A percentile compares a stretch with the other conserved stretches of the same genome.
These are phyloP conservation scores for Rostratula benghalensis DNA, from an alignment of 2,113 vertebrate genomes.

Conservation along the genomic window DNA sequence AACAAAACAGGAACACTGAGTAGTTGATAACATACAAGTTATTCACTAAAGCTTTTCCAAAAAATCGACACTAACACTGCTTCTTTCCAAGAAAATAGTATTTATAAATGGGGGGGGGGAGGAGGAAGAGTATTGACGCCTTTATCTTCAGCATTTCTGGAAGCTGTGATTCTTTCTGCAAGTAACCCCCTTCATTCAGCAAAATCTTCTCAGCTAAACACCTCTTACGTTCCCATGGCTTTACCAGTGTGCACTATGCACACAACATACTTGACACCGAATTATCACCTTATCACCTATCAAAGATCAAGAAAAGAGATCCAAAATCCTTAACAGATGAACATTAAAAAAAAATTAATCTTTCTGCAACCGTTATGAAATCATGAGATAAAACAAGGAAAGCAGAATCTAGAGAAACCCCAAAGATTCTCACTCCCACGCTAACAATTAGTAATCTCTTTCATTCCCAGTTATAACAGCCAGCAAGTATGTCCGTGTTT, in stretches of 20 bases:
- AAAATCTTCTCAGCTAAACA: background rate
- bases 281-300: background rate
- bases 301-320: background rate
- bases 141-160: background rate
- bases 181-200: background rate
- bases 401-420: background rate
- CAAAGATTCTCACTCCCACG: background rate
- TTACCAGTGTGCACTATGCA: too few species aligned
- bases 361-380: background rate
- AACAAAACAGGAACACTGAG: background rate
- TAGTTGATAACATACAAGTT: rapidly evolving
- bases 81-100: rapidly evolving
- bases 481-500: background rate
- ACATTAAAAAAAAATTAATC: background rate
- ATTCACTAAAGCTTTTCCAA: background rate
- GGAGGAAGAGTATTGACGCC: too few species aligned
- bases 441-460: background rate
- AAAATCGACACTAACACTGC: background rate
- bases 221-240: background rate
- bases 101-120: rapidly evolving
- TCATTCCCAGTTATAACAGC: background rate
- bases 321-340: background rate
- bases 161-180: background rate
- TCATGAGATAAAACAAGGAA: background rate
- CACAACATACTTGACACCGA: background rate